These are phyloP conservation scores for Megaustenia siamemsis DNA, from an alignment of 2,888 invertebrate genomes.

Conservation along the genomic window DNA sequence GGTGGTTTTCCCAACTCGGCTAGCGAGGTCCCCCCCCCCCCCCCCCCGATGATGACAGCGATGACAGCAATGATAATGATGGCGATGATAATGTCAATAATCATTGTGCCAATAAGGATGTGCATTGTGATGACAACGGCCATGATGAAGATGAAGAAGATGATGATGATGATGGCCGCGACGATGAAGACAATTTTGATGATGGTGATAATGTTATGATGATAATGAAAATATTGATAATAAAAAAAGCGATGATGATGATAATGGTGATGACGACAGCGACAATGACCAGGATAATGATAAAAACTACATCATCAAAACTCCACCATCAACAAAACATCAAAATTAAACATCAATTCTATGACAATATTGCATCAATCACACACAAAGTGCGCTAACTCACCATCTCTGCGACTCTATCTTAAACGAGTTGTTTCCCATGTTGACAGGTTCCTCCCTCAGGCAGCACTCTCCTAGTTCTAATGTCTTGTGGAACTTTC, in stretches of 20 bases:
- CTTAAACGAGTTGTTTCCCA: slow-evolving; percentile 11
- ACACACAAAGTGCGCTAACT: not conserved
- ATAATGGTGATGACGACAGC: not conserved
- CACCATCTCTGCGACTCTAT: slow-evolving; percentile 16
- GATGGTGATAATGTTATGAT: not conserved
- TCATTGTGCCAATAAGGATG: not conserved
- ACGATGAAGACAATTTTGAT: not conserved
- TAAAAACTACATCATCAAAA: too few relatives aligned
- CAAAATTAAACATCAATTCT: too few relatives aligned
- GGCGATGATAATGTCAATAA: not conserved
- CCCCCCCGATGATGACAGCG: too few relatives aligned
- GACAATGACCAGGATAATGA: not conserved
- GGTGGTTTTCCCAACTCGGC: too few relatives aligned
- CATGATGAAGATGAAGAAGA: too few relatives aligned
- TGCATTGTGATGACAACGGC: too few relatives aligned
- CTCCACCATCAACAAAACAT: too few relatives aligned
- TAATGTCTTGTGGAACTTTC: slow-evolving; percentile 58
- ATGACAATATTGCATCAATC: too few relatives aligned
- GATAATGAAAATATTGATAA: too few relatives aligned
- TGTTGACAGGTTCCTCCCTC: slow-evolving; percentile 53
- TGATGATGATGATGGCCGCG: not conserved
- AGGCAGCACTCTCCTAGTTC: slow-evolving; percentile 63
- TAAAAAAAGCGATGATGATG: too few relatives aligned
- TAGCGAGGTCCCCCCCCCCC: too few relatives aligned
- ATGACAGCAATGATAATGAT: too few relatives aligned